Percentiles rank a stretch among this genome's conserved stretches.
Conservation (phyloP, 2,797 vertebrate species). For the Aeoliscus strigatus region DNA sequence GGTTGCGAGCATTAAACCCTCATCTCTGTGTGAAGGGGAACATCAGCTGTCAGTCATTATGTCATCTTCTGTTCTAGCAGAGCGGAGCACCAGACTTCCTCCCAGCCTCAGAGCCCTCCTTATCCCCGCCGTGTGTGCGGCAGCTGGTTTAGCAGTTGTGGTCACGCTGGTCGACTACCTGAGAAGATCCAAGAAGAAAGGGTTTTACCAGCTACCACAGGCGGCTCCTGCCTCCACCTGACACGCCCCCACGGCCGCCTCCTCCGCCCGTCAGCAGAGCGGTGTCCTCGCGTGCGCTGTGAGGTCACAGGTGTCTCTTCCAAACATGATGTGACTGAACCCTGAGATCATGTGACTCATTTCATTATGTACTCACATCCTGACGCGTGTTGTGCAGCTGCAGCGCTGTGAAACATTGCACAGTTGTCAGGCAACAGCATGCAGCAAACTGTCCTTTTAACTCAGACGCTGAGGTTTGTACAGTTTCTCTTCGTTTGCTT, state of each 20-base stretch:
- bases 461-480: slow-evolving; percentile 6
- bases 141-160: slow-evolving; percentile 12
- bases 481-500: slow-evolving; percentile 8
- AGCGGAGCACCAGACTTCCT: slow-evolving; percentile 22
- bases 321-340: no score
- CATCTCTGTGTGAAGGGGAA: background rate
- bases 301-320: no score
- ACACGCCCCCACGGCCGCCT: slow-evolving; percentile 5
- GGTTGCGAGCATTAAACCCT: no score
- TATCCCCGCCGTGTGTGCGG: slow-evolving; percentile 24
- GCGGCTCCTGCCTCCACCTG: slow-evolving; percentile 30
- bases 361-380: no score
- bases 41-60: no score
- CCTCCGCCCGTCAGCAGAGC: no score
- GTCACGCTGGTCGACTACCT: slow-evolving; percentile 53
- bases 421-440: no score
- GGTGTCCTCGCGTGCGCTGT: no score
- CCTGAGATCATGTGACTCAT: no score
- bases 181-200: slow-evolving; percentile 66
- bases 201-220: slow-evolving; percentile 67
- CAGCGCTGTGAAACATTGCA: no score
- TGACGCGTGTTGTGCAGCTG: no score
- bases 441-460: no score
- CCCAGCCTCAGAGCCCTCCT: slow-evolving; percentile 30
- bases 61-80: slow-evolving; percentile 24